Base-by-base conservation (phyloP, 1,140 invertebrate species). In the Zaprionus capensis region DNA sequence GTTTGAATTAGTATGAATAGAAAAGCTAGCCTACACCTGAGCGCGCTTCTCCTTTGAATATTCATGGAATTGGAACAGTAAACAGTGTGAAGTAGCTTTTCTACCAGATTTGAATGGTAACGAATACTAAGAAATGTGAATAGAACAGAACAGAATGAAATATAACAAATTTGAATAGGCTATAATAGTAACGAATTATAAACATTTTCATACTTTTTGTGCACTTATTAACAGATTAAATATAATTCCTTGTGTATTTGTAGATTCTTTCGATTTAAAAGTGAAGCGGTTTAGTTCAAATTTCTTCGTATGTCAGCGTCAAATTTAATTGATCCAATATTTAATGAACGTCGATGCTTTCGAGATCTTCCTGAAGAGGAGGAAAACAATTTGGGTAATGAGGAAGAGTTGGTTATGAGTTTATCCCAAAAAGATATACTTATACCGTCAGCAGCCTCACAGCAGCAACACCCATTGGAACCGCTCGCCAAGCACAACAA, bases 321-420 rank as follows among this genome's bases (percentile, higher is more conserved):
- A 85, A 65, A 79, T 64, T 55, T 87, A 67, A 41, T 61, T 49
- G 77, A 78, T 72, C 59, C 59, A 77, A 58, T 59, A 59, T 66
- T 67, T 75, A 87, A 78, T 41, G 81, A 85, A 65, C 73, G 77
- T 51, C 80, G 63, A 71, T 61, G 61, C 66, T 83, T 80, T 80
- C 69, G 77, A 63, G 90, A 80, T 56, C 68, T 81, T 78, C 59
- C 83, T 55, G 75, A 76, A n/a, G 71, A 73, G 58, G 81, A 74
- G 57, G 93, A 93, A 70, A 69, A 53, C 34, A 94, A 94, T 81
- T 93, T 96, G 81, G 94, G 96, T 94, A 97, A 96, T 95, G 96
- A 96, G 78, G 96, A 96, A 90, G 96, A 97, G 93, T 95, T 97
- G 95, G 97, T 97, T 93, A 97, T 97, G 96, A 97, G 96, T 94